Evolutionary conservation across 2,797 vertebrate species (phyloP).

Genomic region (Cryptoprocta ferox): DNA sequence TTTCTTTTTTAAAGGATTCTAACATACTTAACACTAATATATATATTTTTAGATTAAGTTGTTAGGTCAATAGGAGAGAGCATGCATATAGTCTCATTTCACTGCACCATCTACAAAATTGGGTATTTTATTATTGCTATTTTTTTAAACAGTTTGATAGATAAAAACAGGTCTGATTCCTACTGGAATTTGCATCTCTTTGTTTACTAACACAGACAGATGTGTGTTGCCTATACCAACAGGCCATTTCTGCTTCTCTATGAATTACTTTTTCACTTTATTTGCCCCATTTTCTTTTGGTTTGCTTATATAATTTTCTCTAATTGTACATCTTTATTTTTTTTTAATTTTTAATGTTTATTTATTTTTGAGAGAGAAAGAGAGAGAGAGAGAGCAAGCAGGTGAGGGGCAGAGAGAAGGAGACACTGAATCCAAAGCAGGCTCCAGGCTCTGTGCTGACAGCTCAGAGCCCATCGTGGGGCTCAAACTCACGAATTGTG

Average conservation of each 20-base stretch:
- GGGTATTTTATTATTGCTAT: neutral
- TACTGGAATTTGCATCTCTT: neutral
- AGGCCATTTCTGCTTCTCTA: neutral
- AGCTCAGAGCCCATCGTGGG: too few species aligned
- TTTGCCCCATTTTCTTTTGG: neutral
- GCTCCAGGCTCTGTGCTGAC: too few species aligned
- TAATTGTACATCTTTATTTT: neutral
- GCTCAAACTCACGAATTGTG: too few species aligned
- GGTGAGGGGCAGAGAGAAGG: too few species aligned
- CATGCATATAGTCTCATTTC: neutral
- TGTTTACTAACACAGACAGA: neutral
- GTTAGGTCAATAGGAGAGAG: neutral
- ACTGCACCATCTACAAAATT: neutral
- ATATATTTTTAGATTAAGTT: neutral
- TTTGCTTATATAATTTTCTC: neutral
- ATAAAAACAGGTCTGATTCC: neutral
- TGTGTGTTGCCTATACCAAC: neutral
- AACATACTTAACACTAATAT: neutral
- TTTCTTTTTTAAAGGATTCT: neutral
- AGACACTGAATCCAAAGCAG: too few species aligned
- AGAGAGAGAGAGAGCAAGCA: too few species aligned
- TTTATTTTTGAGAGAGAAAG: too few species aligned
- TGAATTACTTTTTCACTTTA: neutral
- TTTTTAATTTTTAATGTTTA: neutral
- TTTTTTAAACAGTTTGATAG: neutral